Percentiles rank a stretch among this genome's conserved stretches.
These are phyloP conservation scores for Tiliacea aurago DNA, from an alignment of 2,888 invertebrate species.

Conservation along the genomic window DNA sequence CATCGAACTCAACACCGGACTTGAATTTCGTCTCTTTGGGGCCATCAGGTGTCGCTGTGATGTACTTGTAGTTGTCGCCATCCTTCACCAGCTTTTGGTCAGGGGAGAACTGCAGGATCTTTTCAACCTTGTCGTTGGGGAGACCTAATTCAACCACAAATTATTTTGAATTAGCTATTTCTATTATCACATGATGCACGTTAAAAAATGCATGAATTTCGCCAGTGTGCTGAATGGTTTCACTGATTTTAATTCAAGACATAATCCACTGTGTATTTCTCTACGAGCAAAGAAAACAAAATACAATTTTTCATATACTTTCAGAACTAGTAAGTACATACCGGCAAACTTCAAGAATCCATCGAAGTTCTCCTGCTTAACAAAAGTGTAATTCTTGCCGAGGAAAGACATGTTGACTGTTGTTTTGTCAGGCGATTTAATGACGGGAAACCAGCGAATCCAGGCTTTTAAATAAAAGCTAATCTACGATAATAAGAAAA, in stretches of 20 bases:
- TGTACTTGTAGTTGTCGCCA: constrained; percentile 72
- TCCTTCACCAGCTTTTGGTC: constrained; percentile 66
- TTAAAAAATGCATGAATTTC: neutral
- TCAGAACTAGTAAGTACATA: constrained; percentile 54
- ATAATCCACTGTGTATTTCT: no score
- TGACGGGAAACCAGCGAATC: neutral
- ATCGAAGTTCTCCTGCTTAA: constrained; percentile 71
- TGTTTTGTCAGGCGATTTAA: neutral
- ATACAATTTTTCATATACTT: neutral
- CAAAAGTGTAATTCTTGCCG: constrained; percentile 68
- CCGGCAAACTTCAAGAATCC: constrained; percentile 69
- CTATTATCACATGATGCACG: neutral
- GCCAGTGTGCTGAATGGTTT: neutral
- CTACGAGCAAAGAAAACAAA: neutral
- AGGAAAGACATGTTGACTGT: constrained; percentile 69
- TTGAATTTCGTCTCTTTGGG: constrained; percentile 68
- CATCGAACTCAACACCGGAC: constrained; percentile 75
- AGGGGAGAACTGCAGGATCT: constrained; percentile 40
- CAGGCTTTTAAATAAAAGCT: constrained; percentile 22
- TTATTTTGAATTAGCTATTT: neutral
- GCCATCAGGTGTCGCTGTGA: constrained; percentile 40
- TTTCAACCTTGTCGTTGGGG: constrained; percentile 7
- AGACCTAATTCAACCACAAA: constrained; percentile 4
- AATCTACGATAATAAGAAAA: constrained; percentile 21
- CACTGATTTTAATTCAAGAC: neutral